Base-by-base conservation (phyloP, 2,888 invertebrate species). In the Drosophila kokeensis region DNA sequence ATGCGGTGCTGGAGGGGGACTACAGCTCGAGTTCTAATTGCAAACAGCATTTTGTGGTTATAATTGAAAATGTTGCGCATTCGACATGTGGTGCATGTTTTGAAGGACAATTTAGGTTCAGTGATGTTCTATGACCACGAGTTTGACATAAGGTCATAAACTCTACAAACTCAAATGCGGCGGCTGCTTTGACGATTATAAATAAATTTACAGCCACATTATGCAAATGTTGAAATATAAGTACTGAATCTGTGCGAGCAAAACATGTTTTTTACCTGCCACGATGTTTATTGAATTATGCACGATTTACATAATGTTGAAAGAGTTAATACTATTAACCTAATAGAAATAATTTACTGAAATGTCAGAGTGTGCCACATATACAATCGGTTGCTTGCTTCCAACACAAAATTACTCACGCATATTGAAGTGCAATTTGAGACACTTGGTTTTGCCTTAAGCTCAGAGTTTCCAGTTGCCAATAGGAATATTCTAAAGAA, bases 31-130 rank as follows among this genome's bases (percentile, higher is more conserved):
- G 57, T 40, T 78, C 49, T 62, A 79, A 73, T 66, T 83, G 79
- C 67, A 73, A 69, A 76, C 72, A 84, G 79, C 58, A 36, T 55
- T 78, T 83, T 74, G 87, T 54, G 77, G 74, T 73, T 85, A 71
- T 80, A 87, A 87, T 85, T 85, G 86, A 80, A 83, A 83, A 82
- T 67, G 78, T 80, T 80, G 78, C 81, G 73, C 69, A 82, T 85
- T 70, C 83, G 88, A 73, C 88, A 73, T 78, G 88, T 63, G 75
- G 68, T 69, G 66, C 84, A 59, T 54, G 63, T 54, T 79, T 80
- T 67, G 55, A 52, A 73, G 76, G 70, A 67, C 60, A 73, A 79
- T 68, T 74, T 66, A n/a, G 13, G 78, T 65, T 65, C 65, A 67
- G 63, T 57, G 73, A 65, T 64, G 75, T 62, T 65, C 21, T 21